Evolutionary conservation across 2,113 vertebrate species (phyloP).

Genomic region (Dicrurus megarhynchus): DNA sequence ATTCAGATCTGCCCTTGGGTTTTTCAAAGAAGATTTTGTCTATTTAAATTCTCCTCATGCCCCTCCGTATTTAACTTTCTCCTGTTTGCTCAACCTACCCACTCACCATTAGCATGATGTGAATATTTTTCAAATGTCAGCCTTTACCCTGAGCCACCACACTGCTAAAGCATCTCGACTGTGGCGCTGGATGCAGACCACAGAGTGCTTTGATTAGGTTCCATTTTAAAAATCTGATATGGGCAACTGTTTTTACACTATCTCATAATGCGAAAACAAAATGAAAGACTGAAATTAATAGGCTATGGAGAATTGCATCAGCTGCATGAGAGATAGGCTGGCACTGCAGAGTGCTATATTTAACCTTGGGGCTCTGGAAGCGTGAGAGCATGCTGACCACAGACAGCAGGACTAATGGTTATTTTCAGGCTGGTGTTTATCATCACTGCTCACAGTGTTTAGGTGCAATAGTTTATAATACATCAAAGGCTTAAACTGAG

Average conservation of each 20-base stretch:
- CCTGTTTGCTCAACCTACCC: neutral
- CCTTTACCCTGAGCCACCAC: neutral
- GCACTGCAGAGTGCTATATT: neutral
- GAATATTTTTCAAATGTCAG: neutral
- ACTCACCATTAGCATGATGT: neutral
- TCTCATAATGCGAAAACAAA: conserved; percentile 2
- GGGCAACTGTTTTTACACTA: neutral
- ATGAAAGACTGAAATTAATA: conserved; percentile 32
- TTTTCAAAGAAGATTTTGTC: neutral
- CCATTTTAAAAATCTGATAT: conserved; percentile 25
- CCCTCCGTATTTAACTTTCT: neutral
- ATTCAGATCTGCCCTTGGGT: neutral
- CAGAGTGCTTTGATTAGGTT: conserved; percentile 6
- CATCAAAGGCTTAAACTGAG: neutral
- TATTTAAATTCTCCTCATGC: neutral
- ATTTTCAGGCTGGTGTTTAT: neutral
- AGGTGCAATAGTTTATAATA: neutral
- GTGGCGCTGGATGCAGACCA: neutral
- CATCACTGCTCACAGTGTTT: neutral
- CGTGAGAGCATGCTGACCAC: neutral
- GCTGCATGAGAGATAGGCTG: neutral
- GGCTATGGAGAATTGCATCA: neutral
- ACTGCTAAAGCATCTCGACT: neutral
- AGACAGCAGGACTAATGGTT: neutral
- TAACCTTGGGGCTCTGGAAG: neutral